Conservation (phyloP, 2,113 vertebrate genomes). For the Panthera uncia region DNA sequence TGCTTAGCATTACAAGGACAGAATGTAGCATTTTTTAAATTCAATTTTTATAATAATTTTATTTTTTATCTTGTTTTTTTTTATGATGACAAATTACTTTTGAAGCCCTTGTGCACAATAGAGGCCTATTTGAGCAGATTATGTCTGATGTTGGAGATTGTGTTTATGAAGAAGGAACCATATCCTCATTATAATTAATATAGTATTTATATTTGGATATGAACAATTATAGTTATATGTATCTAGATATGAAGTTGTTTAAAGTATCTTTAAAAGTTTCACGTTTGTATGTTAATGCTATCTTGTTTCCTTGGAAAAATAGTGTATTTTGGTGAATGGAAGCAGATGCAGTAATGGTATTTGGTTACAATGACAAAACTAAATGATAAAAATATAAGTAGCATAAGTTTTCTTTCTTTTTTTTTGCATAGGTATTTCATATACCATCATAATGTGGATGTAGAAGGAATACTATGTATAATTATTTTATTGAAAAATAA, state of each 20-base stretch:
- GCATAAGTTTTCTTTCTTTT: no score
- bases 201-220: background rate
- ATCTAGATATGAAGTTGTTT: background rate
- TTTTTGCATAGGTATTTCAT: background rate
- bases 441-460: background rate
- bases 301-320: slow-evolving; percentile 43
- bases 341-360: background rate
- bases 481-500: background rate
- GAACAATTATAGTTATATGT: background rate
- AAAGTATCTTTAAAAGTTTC: background rate
- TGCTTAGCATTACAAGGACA: background rate
- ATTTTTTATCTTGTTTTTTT: background rate
- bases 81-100: background rate
- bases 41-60: background rate
- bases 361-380: background rate
- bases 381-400: background rate
- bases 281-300: background rate
- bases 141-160: background rate
- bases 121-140: background rate
- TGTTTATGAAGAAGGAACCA: background rate
- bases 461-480: background rate
- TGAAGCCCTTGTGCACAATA: background rate
- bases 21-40: background rate
- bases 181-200: background rate
- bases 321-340: background rate